Evolutionary conservation across 2,888 invertebrate genomes (phyloP).

Genomic region (Xanthia togata): DNA sequence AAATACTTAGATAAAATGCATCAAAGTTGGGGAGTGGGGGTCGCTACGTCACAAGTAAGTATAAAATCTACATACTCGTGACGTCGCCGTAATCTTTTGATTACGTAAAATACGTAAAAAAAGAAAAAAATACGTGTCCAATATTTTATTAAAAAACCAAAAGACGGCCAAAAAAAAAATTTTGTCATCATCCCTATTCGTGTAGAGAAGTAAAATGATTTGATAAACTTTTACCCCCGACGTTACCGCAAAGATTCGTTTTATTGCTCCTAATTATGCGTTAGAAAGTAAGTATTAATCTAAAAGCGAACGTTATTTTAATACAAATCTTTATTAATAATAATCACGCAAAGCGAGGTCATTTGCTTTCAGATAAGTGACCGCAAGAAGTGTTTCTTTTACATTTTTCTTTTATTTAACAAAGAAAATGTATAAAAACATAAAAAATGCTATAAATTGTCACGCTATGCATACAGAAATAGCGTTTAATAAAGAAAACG

Average conservation of each 20-base stretch:
- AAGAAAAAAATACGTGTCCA: too few species aligned
- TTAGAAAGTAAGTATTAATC: conserved; percentile 41
- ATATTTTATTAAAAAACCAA: too few species aligned
- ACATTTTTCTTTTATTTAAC: conserved; percentile 60
- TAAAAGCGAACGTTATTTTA: conserved; percentile 29
- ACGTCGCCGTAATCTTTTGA: too few species aligned
- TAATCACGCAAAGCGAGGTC: conserved; percentile 70
- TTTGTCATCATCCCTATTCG: background rate
- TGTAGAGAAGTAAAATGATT: conserved; percentile 13
- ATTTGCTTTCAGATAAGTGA: conserved; percentile 61
- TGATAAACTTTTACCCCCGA: conserved; percentile 11
- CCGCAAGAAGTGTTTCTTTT: conserved; percentile 36
- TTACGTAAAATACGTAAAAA: too few species aligned
- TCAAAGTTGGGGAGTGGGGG: too few species aligned
- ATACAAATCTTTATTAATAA: conserved; percentile 54
- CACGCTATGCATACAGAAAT: conserved; percentile 75
- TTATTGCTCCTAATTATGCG: conserved; percentile 48
- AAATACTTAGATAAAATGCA: too few species aligned
- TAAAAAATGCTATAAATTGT: conserved; percentile 69
- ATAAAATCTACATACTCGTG: too few species aligned
- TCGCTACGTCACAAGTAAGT: too few species aligned
- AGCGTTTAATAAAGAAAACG: conserved; percentile 58
- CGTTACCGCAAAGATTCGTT: conserved; percentile 35
- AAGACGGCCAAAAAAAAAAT: too few species aligned
- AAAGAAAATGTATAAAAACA: conserved; percentile 68